These are phyloP conservation scores for Hipparchia sbordonii DNA, from an alignment of 2,888 invertebrate genomes.

Conservation along the genomic window DNA sequence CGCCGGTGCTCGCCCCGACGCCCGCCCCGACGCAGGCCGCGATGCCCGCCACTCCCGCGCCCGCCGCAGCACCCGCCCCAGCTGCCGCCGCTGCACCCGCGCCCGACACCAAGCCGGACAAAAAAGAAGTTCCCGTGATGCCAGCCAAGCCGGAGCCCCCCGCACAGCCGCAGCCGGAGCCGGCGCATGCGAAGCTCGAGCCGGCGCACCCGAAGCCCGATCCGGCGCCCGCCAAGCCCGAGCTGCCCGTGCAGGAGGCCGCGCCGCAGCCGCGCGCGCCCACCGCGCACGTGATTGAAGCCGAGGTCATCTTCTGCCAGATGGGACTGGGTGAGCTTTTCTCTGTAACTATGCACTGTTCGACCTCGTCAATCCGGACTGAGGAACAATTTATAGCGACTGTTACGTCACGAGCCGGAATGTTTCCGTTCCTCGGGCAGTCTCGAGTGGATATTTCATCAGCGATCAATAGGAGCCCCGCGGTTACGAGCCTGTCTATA, in stretches of 20 bases:
- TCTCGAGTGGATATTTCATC: constrained; percentile 4
- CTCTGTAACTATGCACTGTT: constrained; percentile 4
- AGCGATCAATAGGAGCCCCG: neutral
- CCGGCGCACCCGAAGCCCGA: constrained; percentile 50
- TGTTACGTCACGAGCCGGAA: constrained; percentile 30
- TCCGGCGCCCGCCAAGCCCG: constrained; percentile 41
- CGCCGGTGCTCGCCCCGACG: constrained; percentile 60
- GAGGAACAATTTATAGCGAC: neutral
- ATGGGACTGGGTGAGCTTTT: constrained; percentile 86
- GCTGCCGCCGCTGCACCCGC: constrained; percentile 38
- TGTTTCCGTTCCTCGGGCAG: neutral
- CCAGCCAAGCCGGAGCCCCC: constrained; percentile 36
- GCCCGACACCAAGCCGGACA: constrained; percentile 39
- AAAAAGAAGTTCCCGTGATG: constrained; percentile 62
- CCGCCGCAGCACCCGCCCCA: constrained; percentile 43
- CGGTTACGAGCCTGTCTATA: neutral
- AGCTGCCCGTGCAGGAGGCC: constrained; percentile 39
- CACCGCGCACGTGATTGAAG: constrained; percentile 81
- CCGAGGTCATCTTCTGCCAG: constrained; percentile 87
- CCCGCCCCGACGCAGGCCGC: constrained; percentile 26
- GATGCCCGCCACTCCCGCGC: neutral
- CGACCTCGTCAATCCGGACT: neutral
- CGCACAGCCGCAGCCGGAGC: constrained; percentile 38
- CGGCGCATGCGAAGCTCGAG: no score
- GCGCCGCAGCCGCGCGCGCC: constrained; percentile 57